Evolutionary conservation across 2,797 vertebrate genomes (phyloP).

Genomic region (Fistularia tabacaria): DNA sequence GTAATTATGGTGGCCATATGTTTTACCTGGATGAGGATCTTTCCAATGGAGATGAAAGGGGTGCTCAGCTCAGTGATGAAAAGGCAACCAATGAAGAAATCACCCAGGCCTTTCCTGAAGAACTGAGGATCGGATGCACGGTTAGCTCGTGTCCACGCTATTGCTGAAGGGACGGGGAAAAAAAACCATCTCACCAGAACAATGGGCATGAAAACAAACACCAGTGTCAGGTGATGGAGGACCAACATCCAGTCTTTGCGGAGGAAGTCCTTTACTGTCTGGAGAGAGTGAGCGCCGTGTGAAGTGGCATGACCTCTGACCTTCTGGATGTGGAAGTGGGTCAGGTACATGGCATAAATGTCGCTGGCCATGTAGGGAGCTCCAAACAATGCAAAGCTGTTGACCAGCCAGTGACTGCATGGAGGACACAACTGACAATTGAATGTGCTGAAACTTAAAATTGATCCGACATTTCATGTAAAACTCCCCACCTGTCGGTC

Average conservation of each 20-base stretch:
- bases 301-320: slow-evolving; percentile 33
- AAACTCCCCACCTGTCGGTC: slow-evolving; percentile 74
- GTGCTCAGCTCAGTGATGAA: slow-evolving; percentile 86
- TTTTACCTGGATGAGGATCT: slow-evolving; percentile 84
- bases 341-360: slow-evolving; percentile 85
- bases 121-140: slow-evolving; percentile 63
- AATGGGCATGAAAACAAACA: slow-evolving; percentile 80
- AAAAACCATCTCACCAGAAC: slow-evolving; percentile 78
- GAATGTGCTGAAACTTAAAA: background rate
- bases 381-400: slow-evolving; percentile 76
- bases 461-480: background rate
- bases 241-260: slow-evolving; percentile 79
- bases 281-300: slow-evolving; percentile 52
- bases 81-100: slow-evolving; percentile 88
- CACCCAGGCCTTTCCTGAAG: slow-evolving; percentile 81
- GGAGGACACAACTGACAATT: background rate
- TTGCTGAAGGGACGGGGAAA: too few species aligned
- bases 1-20: background rate
- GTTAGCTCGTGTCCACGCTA: too few species aligned
- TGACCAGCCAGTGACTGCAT: slow-evolving; percentile 85
- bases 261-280: slow-evolving; percentile 75
- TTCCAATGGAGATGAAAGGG: slow-evolving; percentile 81
- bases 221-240: slow-evolving; percentile 80
- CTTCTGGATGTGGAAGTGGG: slow-evolving; percentile 75
- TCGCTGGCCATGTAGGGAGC: slow-evolving; percentile 85